Percentiles rank a stretch among this genome's conserved stretches.
Evolutionary conservation across 64 coral and sea anemone genomes (phyloP).

Genomic region (Catalaphyllia jardinei): DNA sequence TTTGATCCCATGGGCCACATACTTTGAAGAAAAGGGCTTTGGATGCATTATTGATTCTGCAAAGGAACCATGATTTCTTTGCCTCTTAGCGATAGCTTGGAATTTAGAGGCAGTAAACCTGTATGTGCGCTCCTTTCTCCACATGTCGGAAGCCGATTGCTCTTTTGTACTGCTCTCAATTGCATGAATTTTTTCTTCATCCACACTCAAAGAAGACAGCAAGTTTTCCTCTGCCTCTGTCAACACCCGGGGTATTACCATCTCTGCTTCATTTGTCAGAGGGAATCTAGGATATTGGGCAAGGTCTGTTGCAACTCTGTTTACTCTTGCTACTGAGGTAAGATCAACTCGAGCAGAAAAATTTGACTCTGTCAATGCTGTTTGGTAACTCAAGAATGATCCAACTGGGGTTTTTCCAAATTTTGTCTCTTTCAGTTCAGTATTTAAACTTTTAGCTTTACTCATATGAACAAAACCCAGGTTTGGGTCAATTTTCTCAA

Average conservation of each 20-base stretch:
- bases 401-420: neutral
- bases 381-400: neutral
- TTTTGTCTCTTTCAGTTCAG: neutral
- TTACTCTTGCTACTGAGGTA: neutral
- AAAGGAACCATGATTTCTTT: constrained; percentile 55
- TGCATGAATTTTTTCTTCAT: constrained; percentile 42
- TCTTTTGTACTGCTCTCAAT: neutral
- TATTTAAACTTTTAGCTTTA: neutral
- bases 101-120: constrained; percentile 27
- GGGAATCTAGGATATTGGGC: constrained; percentile 36
- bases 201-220: neutral
- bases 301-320: neutral
- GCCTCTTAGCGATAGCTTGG: constrained; percentile 23
- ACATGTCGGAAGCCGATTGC: too few species aligned
- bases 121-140: too few species aligned
- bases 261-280: constrained; percentile 6
- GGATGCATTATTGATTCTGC: constrained; percentile 39
- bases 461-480: neutral
- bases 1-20: constrained; percentile 15
- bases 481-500: neutral
- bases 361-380: too few species aligned
- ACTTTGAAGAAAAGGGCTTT: constrained; percentile 20
- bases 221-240: constrained; percentile 9
- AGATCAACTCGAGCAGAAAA: neutral
- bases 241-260: neutral